phyloP scores from a whole-genome alignment of 2,113 vertebrate genomes.

The Scortum barcoo region DNA sequence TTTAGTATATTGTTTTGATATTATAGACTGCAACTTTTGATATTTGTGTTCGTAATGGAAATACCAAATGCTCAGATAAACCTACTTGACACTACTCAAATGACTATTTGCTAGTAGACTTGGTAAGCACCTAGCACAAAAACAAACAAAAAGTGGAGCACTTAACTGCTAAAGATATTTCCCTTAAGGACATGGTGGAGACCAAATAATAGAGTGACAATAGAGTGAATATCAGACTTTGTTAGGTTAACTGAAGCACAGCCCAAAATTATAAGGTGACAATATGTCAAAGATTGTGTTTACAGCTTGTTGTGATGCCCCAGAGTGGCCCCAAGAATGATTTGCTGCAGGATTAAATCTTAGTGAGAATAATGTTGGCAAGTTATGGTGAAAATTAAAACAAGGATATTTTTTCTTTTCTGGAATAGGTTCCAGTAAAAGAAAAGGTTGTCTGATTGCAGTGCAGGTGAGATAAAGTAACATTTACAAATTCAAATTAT shows the following conservation, averaged over 20 bases:
- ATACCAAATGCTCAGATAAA: background rate
- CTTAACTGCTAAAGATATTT: background rate
- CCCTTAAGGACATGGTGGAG: background rate
- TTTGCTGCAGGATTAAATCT: background rate
- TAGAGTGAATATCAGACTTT: background rate
- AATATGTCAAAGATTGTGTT: background rate
- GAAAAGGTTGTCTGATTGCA: background rate
- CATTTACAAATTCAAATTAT: slow-evolving; percentile 13
- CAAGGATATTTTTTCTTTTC: background rate
- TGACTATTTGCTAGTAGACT: too few species aligned
- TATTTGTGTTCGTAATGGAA: too few species aligned
- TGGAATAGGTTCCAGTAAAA: background rate
- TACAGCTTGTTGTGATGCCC: background rate
- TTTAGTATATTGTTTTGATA: background rate
- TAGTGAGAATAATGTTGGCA: background rate
- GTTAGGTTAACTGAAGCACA: too few species aligned
- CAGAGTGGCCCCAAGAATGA: background rate
- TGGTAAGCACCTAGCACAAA: too few species aligned
- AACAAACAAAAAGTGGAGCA: too few species aligned
- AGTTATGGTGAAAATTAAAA: background rate
- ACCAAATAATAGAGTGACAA: background rate
- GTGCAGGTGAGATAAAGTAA: background rate
- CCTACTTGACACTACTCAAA: background rate
- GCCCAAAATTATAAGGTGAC: background rate
- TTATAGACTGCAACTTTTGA: background rate